Percentiles rank a stretch among this genome's conserved stretches.
These are phyloP conservation scores for Fissipunctia ypsillon DNA, from an alignment of 2,888 invertebrate species.

Conservation along the genomic window DNA sequence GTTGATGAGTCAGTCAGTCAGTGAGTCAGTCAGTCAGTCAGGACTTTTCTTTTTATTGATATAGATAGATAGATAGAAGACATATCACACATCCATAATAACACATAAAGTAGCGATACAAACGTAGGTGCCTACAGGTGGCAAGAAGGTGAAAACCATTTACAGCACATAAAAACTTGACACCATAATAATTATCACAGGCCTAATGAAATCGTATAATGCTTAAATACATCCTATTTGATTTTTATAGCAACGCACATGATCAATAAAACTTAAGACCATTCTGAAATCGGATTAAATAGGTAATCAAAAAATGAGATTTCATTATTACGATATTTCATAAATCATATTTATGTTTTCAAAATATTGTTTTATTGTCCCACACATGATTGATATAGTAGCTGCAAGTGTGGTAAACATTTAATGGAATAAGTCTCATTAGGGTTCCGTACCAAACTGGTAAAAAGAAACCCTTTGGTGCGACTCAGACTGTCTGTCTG, in stretches of 20 bases:
- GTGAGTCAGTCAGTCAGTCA: too few species aligned
- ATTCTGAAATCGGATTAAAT: slow-evolving; percentile 56
- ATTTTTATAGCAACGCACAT: slow-evolving; percentile 21
- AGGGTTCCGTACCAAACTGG: too few species aligned
- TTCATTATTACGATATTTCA: slow-evolving; percentile 21
- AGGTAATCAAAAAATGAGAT: slow-evolving; percentile 27
- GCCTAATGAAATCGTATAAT: slow-evolving; percentile 31
- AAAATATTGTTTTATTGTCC: slow-evolving; percentile 25
- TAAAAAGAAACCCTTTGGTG: too few species aligned
- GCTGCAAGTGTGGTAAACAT: background rate
- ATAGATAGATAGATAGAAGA: too few species aligned
- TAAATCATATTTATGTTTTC: slow-evolving; percentile 8
- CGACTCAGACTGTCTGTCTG: too few species aligned
- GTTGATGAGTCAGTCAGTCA: too few species aligned
- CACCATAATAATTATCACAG: slow-evolving; percentile 17
- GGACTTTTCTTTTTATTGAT: too few species aligned
- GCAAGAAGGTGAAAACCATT: slow-evolving; percentile 34
- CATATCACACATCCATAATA: too few species aligned
- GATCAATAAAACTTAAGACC: slow-evolving; percentile 62
- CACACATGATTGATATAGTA: background rate
- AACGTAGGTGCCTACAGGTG: background rate
- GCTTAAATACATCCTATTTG: slow-evolving; percentile 15
- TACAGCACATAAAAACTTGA: slow-evolving; percentile 43
- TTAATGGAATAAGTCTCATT: slow-evolving; percentile 16
- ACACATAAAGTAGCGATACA: background rate